Conservation (phyloP, 1,140 invertebrate species). For the Anoplolepis gracilipes region DNA sequence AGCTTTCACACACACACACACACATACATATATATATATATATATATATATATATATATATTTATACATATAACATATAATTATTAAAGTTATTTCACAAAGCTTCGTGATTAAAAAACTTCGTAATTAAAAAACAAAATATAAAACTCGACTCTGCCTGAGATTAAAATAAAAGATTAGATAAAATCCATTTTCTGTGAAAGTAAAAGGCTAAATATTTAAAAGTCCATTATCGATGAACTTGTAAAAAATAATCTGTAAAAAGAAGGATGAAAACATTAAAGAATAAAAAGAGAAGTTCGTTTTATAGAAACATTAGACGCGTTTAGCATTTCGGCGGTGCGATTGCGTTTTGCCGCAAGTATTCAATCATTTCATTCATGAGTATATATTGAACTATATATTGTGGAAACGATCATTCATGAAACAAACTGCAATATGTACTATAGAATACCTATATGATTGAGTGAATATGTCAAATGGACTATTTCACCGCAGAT, state of each 20-base stretch:
- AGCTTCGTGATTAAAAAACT: too few relatives aligned
- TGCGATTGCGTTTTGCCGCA: not conserved
- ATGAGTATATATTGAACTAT: not conserved
- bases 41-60: too few relatives aligned
- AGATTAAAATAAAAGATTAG: not conserved
- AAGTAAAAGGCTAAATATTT: not conserved
- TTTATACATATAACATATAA: conserved; percentile 14
- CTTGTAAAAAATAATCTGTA: not conserved
- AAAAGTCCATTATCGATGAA: not conserved
- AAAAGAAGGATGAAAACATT: not conserved
- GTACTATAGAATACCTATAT: not conserved
- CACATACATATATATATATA: too few relatives aligned
- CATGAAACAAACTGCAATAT: not conserved
- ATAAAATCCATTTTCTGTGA: not conserved
- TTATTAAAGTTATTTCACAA: conserved; percentile 14
- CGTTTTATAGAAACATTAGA: not conserved
- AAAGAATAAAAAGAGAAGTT: not conserved
- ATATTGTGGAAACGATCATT: not conserved
- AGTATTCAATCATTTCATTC: not conserved
- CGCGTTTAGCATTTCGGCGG: not conserved
- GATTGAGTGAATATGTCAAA: conserved; percentile 10
- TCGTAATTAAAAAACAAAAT: conserved; percentile 12
- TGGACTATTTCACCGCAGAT: conserved; percentile 4
- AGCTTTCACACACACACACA: too few relatives aligned
- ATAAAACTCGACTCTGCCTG: not conserved